Base-by-base conservation (phyloP, 2,113 vertebrate species). In the Clarias macrocephalus region DNA sequence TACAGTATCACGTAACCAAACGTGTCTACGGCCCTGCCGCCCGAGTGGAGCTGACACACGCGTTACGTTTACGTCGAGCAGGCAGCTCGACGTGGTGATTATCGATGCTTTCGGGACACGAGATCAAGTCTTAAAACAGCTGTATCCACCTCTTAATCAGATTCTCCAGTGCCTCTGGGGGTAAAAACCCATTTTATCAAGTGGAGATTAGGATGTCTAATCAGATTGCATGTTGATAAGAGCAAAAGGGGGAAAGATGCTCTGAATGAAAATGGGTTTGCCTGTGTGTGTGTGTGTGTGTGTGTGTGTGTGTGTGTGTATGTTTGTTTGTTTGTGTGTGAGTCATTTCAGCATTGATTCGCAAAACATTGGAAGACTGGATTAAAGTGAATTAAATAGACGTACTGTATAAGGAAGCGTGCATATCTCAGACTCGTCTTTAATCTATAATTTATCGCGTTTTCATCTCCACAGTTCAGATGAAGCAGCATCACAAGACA, bases 381-480 rank as follows among this genome's bases (percentile, higher is more conserved):
- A 70, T 89, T 42, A 77, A 65, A 70, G 21, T 72, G 73, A 48
- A 86, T 86, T 42, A 70, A 75, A 52, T 68, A 7, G 25, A 63
- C 75, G 66, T 72, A 79, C 66, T 77, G 73, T 82, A 54, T 54
- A 63, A 16, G 10, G 16, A 23, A 6, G 6, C 48, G 30, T 13
- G 66, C 56, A 37, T 57, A 56, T 85, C 62, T 60, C 13, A 79
- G 21, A 79, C 42, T 42, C 33, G 7, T 63, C 23, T 82, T 42
- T 73, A 54, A 73, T 52, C 19, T 76, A 12, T 80, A 25, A 72
- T 90, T 60, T 48, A 21, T 80, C n/a, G 42, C 80, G 37, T 80
- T 83, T 83, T 88, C n/a, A 3, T 87, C 25, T 72, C 83, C 81
- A 86, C 90, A 93, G 92, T 80, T 91, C 87, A 63, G 83, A 91